Base-by-base conservation (phyloP, 2,888 invertebrate genomes). In the Rambutsinella grinnellia region DNA sequence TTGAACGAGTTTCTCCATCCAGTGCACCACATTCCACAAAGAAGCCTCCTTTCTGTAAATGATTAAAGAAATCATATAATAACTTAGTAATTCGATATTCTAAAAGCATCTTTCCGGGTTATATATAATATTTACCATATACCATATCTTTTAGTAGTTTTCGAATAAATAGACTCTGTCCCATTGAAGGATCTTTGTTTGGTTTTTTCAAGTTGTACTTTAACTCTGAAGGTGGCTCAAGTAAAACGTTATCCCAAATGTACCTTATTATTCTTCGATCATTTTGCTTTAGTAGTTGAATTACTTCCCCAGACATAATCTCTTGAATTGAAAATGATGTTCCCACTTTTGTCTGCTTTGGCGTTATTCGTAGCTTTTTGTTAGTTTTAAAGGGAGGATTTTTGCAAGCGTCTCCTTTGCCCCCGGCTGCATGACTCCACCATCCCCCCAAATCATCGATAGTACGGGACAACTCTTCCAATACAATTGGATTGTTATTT, bases 1-100 rank as follows among this genome's bases (percentile, higher is more conserved):
- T 87, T 8, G 87, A 87, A 3, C 86, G 81, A 5, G 85, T 85
- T 81, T 87, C 87, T 2, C 87, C 87, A 79, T 87, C 86, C 70
- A 87, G 78, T 3, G 86, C 87, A n/a, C n/a, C n/a, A n/a, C n/a
- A n/a, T n/a, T n/a, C n/a, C n/a, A n/a, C n/a, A n/a, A n/a, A n/a
- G n/a, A n/a, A n/a, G n/a, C n/a, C n/a, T n/a, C n/a, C n/a, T n/a
- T n/a, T n/a, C n/a, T n/a, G n/a, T n/a, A n/a, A n/a, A n/a, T n/a
- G n/a, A n/a, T n/a, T n/a, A n/a, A n/a, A n/a, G n/a, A n/a, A n/a
- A n/a, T n/a, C n/a, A n/a, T n/a, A n/a, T n/a, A n/a, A n/a, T n/a
- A n/a, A n/a, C n/a, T n/a, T n/a, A n/a, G n/a, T n/a, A 81, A 82
- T 19, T 79, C 81, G 15, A 71, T 63, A 15, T 21, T 68, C 82